Conservation (phyloP, 1,140 invertebrate genomes). For the Apis laboriosa region DNA sequence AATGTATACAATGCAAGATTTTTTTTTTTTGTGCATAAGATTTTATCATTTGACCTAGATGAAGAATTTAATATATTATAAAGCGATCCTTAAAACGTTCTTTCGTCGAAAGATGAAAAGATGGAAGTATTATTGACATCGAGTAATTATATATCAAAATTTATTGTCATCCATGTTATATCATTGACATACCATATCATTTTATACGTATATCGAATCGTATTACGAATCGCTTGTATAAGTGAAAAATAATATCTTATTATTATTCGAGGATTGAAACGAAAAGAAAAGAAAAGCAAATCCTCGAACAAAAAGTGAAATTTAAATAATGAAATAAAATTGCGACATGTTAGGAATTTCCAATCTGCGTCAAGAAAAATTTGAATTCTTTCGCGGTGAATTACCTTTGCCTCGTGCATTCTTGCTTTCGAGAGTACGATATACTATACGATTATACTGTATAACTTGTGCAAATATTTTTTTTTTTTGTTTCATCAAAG, state of each 20-base stretch:
- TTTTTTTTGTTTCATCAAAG: background rate
- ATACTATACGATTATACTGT: background rate
- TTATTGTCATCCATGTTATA: too few relatives aligned
- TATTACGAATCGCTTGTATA: background rate
- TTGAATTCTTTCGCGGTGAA: background rate
- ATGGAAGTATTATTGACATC: background rate
- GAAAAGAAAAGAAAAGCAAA: too few relatives aligned
- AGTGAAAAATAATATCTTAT: background rate
- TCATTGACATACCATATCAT: background rate
- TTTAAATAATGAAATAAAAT: too few relatives aligned
- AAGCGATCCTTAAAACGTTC: background rate
- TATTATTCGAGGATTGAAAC: background rate
- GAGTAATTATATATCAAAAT: background rate
- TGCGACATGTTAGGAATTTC: background rate
- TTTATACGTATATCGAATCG: background rate
- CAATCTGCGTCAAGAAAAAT: background rate
- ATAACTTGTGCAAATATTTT: background rate
- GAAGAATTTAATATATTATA: background rate
- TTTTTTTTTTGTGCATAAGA: background rate
- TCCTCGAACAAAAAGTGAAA: too few relatives aligned
- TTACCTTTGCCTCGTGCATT: conserved; percentile 3
- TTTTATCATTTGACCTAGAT: conserved; percentile 23
- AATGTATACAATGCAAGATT: background rate
- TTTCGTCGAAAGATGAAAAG: background rate
- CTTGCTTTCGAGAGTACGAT: background rate